A percentile compares a stretch with the other conserved stretches of the same genome.
Conservation (phyloP, 2,888 invertebrate genomes). For the Ormia ochracea region DNA sequence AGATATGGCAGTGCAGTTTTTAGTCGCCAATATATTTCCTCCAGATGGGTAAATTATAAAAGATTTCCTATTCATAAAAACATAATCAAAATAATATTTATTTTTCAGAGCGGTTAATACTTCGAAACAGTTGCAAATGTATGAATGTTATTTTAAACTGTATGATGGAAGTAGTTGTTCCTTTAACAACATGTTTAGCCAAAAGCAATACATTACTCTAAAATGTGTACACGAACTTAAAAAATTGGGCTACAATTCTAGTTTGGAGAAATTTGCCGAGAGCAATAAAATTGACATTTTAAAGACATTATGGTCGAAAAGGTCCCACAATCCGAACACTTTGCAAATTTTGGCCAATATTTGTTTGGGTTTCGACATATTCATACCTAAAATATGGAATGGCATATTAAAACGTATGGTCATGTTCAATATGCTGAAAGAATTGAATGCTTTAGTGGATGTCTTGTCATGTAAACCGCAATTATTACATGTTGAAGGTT, state of each 20-base stretch:
- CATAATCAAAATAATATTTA: neutral
- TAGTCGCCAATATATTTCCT: conserved; percentile 73
- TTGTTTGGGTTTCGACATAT: conserved; percentile 75
- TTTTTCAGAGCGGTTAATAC: conserved; percentile 69
- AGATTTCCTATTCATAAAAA: neutral
- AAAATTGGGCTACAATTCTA: conserved; percentile 74
- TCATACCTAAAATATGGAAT: conserved; percentile 75
- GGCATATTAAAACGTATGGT: conserved; percentile 76
- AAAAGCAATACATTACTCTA: conserved; percentile 73
- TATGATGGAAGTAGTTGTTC: conserved; percentile 72
- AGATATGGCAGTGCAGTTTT: conserved; percentile 71
- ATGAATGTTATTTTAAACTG: conserved; percentile 75
- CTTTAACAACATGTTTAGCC: conserved; percentile 71
- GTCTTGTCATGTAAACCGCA: conserved; percentile 72
- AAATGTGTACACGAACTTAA: conserved; percentile 76
- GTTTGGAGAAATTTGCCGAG: conserved; percentile 74
- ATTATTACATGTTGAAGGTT: conserved; percentile 72
- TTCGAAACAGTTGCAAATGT: conserved; percentile 74
- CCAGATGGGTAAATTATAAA: conserved; percentile 70
- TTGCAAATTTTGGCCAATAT: conserved; percentile 75
- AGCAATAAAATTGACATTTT: conserved; percentile 75
- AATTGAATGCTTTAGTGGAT: conserved; percentile 74
- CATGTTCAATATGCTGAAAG: conserved; percentile 73
- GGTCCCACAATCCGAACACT: conserved; percentile 72
- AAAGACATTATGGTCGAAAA: conserved; percentile 75